Evolutionary conservation across 2,888 invertebrate species (phyloP).

Genomic region (Thelaira solivaga): DNA sequence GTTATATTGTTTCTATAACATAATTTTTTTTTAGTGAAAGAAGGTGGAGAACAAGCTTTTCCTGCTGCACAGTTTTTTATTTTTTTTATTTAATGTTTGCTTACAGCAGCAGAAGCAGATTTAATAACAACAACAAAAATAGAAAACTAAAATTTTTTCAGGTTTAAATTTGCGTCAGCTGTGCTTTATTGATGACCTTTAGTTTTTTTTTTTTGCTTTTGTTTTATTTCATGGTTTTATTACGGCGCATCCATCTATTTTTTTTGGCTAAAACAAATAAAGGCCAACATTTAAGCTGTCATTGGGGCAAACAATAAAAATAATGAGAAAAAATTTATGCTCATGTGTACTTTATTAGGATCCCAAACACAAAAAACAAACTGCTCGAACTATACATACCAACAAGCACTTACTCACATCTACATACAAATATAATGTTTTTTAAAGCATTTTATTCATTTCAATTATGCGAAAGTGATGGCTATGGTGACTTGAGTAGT

Average conservation of each 20-base stretch:
- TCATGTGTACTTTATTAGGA: neutral
- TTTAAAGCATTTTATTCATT: too few species aligned
- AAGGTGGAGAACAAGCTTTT: neutral
- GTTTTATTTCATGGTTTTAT: neutral
- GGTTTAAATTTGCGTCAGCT: conserved; percentile 56
- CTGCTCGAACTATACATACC: neutral
- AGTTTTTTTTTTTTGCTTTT: conserved; percentile 1
- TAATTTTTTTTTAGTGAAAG: neutral
- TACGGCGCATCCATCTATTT: neutral
- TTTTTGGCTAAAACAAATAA: conserved; percentile 38
- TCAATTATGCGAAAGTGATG: too few species aligned
- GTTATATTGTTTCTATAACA: conserved; percentile 6
- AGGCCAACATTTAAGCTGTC: conserved; percentile 51
- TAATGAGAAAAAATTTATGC: neutral
- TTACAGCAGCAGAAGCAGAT: conserved; percentile 4
- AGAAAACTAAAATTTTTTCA: conserved; percentile 48
- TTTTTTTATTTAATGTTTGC: too few species aligned
- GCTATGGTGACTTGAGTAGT: too few species aligned
- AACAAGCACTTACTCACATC: neutral
- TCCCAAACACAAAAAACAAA: too few species aligned
- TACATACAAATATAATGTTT: neutral
- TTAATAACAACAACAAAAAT: conserved; percentile 14
- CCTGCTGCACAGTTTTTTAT: too few species aligned
- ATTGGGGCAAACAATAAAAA: conserved; percentile 22
- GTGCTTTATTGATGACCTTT: conserved; percentile 59